These are phyloP conservation scores for Procambarus virginalis DNA, from an alignment of 1,140 invertebrate species.

Conservation along the genomic window DNA sequence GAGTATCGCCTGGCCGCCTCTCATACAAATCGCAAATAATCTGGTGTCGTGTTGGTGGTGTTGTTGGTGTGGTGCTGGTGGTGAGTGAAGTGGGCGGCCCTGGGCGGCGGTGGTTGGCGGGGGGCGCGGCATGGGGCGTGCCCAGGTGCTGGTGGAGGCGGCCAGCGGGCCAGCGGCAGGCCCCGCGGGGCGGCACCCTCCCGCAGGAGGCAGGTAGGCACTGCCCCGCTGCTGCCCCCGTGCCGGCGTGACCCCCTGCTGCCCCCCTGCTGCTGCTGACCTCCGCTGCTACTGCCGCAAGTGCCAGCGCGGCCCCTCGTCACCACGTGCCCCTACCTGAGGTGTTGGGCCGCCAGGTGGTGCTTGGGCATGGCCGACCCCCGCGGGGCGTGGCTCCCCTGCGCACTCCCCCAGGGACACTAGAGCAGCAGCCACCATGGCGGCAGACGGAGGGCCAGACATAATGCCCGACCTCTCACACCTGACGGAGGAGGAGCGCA, in stretches of 20 bases:
- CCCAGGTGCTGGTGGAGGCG: slow-evolving; percentile 60
- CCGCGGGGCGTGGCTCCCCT: slow-evolving; percentile 44
- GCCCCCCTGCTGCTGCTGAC: slow-evolving; percentile 28
- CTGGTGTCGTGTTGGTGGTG: slow-evolving; percentile 22
- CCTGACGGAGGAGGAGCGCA: slow-evolving; percentile 96
- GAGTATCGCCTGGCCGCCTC: slow-evolving; percentile 6
- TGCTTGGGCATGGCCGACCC: slow-evolving; percentile 54
- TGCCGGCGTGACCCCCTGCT: slow-evolving; percentile 29
- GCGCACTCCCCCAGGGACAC: slow-evolving; percentile 39
- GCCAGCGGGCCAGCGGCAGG: slow-evolving; percentile 60
- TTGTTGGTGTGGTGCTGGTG: slow-evolving; percentile 50
- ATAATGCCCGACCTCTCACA: slow-evolving; percentile 93
- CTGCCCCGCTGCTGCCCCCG: slow-evolving; percentile 52
- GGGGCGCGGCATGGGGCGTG: slow-evolving; percentile 65
- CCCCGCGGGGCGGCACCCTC: slow-evolving; percentile 54
- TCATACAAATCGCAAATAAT: neutral
- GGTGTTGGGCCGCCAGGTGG: slow-evolving; percentile 31
- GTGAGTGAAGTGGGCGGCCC: slow-evolving; percentile 49
- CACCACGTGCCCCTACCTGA: slow-evolving; percentile 54
- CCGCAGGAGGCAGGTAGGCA: slow-evolving; percentile 60
- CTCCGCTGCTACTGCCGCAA: neutral
- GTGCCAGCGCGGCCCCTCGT: slow-evolving; percentile 14
- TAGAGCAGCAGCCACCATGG: slow-evolving; percentile 63
- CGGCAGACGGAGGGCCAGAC: slow-evolving; percentile 65
- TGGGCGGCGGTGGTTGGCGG: slow-evolving; percentile 20